phyloP scores from a whole-genome alignment of 2,113 vertebrate species.

The Etia nguti region DNA sequence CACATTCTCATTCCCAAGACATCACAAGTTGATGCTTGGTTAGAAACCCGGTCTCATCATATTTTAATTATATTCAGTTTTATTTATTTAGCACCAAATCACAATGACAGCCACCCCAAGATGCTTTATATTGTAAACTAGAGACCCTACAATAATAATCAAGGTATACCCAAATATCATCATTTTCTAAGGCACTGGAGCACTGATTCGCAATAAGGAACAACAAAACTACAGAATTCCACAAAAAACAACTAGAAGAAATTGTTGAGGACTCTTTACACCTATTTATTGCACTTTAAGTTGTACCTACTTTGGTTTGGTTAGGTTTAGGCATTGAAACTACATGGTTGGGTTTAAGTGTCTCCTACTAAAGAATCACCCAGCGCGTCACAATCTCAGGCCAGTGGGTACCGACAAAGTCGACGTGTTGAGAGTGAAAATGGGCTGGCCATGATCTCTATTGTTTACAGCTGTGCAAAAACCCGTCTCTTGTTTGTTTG shows the following conservation, averaged over 20 bases:
- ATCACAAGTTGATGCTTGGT: not conserved
- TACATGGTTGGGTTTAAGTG: not conserved
- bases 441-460: not conserved
- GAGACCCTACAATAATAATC: not conserved
- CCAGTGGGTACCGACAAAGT: fast-evolving
- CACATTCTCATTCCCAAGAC: not conserved
- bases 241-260: not conserved
- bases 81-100: not conserved
- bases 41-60: fast-evolving
- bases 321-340: not conserved
- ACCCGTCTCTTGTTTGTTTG: not conserved
- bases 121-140: not conserved
- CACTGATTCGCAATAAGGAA: not conserved
- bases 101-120: not conserved
- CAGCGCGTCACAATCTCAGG: not conserved
- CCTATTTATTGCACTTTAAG: not conserved
- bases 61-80: not conserved
- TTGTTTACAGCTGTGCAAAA: not conserved
- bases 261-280: not conserved
- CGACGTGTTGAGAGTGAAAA: not conserved
- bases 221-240: not conserved
- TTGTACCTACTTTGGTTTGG: not conserved
- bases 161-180: not conserved
- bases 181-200: not conserved
- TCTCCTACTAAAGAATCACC: not conserved